Base-by-base conservation (phyloP, 2,113 vertebrate genomes). In the Xenopus tropicalis region DNA sequence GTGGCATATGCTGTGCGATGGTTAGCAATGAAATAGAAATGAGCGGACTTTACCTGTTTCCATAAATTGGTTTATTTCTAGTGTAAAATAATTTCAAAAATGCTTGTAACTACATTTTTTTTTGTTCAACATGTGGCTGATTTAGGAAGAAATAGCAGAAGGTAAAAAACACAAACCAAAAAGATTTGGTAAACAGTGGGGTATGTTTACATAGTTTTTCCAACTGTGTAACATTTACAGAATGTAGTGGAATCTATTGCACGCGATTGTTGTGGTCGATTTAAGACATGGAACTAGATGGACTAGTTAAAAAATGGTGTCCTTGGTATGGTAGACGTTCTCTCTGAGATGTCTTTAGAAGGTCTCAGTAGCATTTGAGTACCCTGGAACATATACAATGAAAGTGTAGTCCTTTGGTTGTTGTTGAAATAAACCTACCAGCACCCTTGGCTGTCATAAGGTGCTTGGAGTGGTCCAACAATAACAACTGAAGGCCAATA, bases 1-100 rank as follows among this genome's bases (percentile, higher is more conserved):
- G 83, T 99, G 97, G 97, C 97, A 99, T 14, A 87, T 84, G 80
- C 82, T 99, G 78, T 93, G 92, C 14, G 96, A 98, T 80, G 95
- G 94, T 81, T 98, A 98, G 84, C 14, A 61, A 46, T 63, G 37
- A 48, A 14, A 54, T 69, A 78, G 23, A 65, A 3, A 14, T n/a
- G 42, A 12, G n/a, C 71, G 23, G 57, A 85, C 81, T 80, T 81
- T 79, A 48, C 72, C 4, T 78, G 78, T 87, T 77, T 83, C 82
- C 81, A 79, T 82, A 85, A 73, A 48, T 48, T 83, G 85, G 83
- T 87, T 91, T 84, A 62, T 85, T 78, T 86, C 69, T 69, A 79
- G 66, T 61, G 4, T 70, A 21, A 82, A 81, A 84, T 79, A 79
- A n/a, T n/a, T 54, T n/a, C 1, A 54, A 48, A 79, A 52, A 79